Base-by-base conservation (phyloP, 2,113 vertebrate species). In the Gopherus evgoodei region DNA sequence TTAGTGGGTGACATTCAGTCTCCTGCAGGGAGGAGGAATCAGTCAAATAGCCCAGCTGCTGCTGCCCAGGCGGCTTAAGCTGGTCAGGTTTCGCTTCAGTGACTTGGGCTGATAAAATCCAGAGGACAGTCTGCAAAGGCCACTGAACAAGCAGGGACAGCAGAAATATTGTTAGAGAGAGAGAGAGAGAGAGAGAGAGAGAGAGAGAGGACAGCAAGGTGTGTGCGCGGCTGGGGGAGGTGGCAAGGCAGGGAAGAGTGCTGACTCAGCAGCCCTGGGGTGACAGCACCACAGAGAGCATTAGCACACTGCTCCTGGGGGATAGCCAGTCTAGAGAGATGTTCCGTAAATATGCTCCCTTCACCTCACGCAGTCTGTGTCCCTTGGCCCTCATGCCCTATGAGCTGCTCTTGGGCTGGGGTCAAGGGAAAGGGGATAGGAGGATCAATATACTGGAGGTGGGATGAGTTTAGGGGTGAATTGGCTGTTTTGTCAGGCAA, bases 271-370 rank as follows among this genome's bases (percentile, higher is more conserved):
- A 84, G 24, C 59, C 17, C 44, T 5, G 5, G 17, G 52, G n/a
- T 27, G 75, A n/a, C 22, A 7, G 27, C 13, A 17, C 6, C 0
- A 0, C 47, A 84, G 14, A 76, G 10, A 89, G 57, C 29, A 85
- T 47, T 22, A 11, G 16, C 1, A 2, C 0, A 4, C 83, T 42
- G 12, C 50, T 88, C 90, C 88, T 54, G 81, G 94, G 83, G 88
- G 8, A 84, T 5, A 6, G 6, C 89, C 82, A 80, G 56, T 29
- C 4, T 27, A 80, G 54, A 35, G 44, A 35, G 65, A 19, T 62
- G 9, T 49, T 81, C 0, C 0, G 1, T 84, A 53, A 56, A 94
- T 8, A 81, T 25, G 53, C 14, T 54, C 59, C 11, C 52, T 53
- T 91, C 81, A 49, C 10, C 85, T 85, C 87, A 52, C 19, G 35